Evolutionary conservation across 2,113 vertebrate genomes (phyloP).

Genomic region (Bos indicus): DNA sequence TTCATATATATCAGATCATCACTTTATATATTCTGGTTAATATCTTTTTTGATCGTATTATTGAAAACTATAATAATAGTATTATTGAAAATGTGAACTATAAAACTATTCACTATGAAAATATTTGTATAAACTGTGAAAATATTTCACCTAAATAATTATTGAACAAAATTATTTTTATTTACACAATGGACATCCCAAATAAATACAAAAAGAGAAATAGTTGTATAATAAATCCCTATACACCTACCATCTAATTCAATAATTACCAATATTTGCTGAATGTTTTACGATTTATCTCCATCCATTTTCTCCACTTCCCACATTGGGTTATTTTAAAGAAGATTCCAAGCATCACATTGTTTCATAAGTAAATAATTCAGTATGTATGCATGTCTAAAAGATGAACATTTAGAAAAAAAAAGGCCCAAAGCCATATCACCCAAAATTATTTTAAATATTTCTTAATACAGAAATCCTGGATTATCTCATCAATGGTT

Average conservation of each 20-base stretch:
- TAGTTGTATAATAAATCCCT: not conserved
- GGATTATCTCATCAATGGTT: not conserved
- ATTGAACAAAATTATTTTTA: not conserved
- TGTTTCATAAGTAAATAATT: not conserved
- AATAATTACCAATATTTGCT: not conserved
- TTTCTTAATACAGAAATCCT: not conserved
- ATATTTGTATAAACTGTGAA: not conserved
- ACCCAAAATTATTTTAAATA: conserved; percentile 18
- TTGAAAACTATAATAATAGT: not conserved
- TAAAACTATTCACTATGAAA: not conserved
- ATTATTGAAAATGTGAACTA: not conserved
- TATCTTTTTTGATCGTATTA: not conserved
- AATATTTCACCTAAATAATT: not conserved
- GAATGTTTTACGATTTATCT: not conserved
- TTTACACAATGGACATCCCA: not conserved
- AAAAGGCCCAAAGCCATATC: not conserved
- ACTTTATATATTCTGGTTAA: not conserved
- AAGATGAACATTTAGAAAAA: not conserved
- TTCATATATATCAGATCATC: not conserved
- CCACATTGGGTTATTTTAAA: not conserved
- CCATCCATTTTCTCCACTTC: not conserved
- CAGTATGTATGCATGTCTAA: not conserved
- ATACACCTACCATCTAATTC: not conserved
- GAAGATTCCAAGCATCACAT: not conserved
- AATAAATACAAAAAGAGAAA: not conserved